Conservation (phyloP, 2,113 vertebrate species). For the Gambusia holbrooki region DNA sequence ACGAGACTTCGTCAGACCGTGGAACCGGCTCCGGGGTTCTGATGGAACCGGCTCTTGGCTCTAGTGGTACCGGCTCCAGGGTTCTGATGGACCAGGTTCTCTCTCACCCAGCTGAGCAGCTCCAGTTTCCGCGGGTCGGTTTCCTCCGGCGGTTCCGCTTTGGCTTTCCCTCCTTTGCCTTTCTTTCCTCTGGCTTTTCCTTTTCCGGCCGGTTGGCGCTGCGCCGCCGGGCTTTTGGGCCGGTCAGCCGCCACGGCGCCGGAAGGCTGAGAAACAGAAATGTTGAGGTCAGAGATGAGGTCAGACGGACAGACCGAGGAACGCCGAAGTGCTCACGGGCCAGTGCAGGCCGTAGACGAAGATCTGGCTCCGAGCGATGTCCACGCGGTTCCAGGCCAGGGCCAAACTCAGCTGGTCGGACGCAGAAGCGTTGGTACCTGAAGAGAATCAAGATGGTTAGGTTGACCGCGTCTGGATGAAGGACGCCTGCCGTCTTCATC, state of each 20-base stretch:
- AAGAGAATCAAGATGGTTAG: background rate
- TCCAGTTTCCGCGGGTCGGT: conserved; percentile 95
- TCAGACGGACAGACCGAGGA: background rate
- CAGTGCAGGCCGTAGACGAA: conserved; percentile 94
- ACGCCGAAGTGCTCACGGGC: conserved; percentile 81
- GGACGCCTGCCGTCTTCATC: background rate
- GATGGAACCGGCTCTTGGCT: too few species aligned
- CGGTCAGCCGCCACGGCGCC: conserved; percentile 81
- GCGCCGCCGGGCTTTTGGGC: conserved; percentile 82
- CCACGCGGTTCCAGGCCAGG: conserved; percentile 97
- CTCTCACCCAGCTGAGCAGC: conserved; percentile 89
- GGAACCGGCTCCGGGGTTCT: accelerated
- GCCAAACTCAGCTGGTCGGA: conserved; percentile 95
- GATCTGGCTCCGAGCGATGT: conserved; percentile 97
- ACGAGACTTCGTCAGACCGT: conserved; percentile 72
- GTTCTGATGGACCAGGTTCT: too few species aligned
- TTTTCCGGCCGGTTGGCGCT: conserved; percentile 78
- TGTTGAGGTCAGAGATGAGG: accelerated
- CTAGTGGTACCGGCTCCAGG: too few species aligned
- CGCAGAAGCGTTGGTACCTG: conserved; percentile 94
- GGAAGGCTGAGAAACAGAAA: conserved; percentile 79
- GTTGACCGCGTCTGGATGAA: background rate
- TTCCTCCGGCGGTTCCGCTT: conserved; percentile 89
- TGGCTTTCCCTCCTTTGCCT: conserved; percentile 86
- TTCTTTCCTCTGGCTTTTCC: conserved; percentile 87